Base-by-base conservation (phyloP, 2,797 vertebrate genomes). In the Gymnothorax reevesii region DNA sequence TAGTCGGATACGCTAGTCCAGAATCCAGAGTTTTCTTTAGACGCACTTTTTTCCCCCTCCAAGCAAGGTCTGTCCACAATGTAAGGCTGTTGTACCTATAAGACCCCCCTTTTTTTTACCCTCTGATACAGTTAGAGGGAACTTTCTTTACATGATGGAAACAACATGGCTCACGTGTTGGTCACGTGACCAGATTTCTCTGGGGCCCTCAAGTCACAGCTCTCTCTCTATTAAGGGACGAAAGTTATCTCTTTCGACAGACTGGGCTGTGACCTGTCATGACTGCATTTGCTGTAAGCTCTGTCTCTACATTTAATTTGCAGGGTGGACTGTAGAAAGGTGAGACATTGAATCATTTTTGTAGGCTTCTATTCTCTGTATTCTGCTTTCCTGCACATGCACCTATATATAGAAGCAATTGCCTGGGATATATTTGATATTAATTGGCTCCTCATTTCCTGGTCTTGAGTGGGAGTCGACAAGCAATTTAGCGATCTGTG, bases 371-470 rank as follows among this genome's bases (percentile, higher is more conserved):
- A 69, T 88, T 87, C 84, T 85, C 88, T 25, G 62, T 54, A 82
- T 88, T 89, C 88, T 89, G 88, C 84, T 83, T 82, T 59, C 42
- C 33, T 86, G 88, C 83, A 89, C 88, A 86, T 87, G 86, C 88
- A 90, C 91, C 90, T 89, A 92, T 88, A 88, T 88, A 87, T 89
- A 89, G 88, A 88, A 75, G 57, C 84, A 83, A 85, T 83, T 88
- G 85, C 87, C 87, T 83, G 87, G 85, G 88, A 87, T 84, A 73
- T 86, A 73, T 89, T 91, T 90, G 89, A 89, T 91, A 92, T 94
- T 95, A 95, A 96, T 95, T 94, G 94, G 93, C 91, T 93, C 91
- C 91, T 94, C 92, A 92, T 92, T 91, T 91, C 93, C 94, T 90
- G 91, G 92, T 89, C 87, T 93, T 92, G 94, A 93, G 94, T 90